These are phyloP conservation scores for Glaucopsyche alexis DNA, from an alignment of 2,888 invertebrate genomes.

Conservation along the genomic window DNA sequence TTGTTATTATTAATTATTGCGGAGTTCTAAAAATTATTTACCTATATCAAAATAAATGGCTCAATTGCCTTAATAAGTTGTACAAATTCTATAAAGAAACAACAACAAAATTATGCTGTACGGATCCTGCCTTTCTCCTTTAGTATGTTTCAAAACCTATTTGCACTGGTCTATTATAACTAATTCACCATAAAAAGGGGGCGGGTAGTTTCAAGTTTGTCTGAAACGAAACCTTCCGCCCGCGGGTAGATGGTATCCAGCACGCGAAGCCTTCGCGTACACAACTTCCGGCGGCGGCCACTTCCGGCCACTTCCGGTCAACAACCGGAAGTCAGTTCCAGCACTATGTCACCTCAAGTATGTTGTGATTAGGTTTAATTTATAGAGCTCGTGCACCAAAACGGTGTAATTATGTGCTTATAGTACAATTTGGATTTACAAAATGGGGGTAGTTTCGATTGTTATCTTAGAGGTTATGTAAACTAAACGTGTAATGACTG, in stretches of 20 bases:
- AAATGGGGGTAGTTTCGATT: conserved; percentile 6
- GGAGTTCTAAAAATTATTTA: too few species aligned
- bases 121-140: too few species aligned
- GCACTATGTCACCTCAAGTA: conserved; percentile 74
- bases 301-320: conserved; percentile 54
- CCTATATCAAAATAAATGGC: too few species aligned
- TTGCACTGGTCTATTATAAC: too few species aligned
- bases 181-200: conserved; percentile 17
- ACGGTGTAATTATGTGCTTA: conserved; percentile 56
- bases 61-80: too few species aligned
- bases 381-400: conserved; percentile 54
- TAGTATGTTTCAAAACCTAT: too few species aligned
- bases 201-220: background rate
- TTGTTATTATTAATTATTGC: too few species aligned
- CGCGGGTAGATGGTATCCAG: conserved; percentile 35
- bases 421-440: conserved; percentile 22
- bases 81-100: too few species aligned
- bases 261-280: conserved; percentile 77
- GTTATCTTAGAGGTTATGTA: conserved; percentile 32
- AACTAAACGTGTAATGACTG: conserved; percentile 5
- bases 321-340: conserved; percentile 62
- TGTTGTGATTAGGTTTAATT: conserved; percentile 68
- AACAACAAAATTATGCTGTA: too few species aligned
- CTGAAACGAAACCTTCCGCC: conserved; percentile 21
- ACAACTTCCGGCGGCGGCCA: conserved; percentile 67